Evolutionary conservation across 1,140 invertebrate genomes (phyloP), one percentile per base, ranked within the genome.

Genomic region (Listronotus bonariensis): DNA sequence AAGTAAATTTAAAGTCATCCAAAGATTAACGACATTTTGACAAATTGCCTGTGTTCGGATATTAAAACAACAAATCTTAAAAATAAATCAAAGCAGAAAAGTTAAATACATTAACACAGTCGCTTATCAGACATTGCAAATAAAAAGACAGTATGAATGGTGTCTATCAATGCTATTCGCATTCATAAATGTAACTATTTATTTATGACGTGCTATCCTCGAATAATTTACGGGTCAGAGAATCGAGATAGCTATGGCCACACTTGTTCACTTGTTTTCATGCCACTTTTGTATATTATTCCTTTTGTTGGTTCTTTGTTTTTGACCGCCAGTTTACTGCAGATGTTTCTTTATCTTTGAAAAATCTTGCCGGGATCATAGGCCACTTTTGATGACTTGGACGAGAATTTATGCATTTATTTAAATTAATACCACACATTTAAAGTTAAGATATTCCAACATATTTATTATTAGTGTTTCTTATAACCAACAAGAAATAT

Each of bases 191-290:
- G 68, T 74, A 34, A 62, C 67, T 66, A 72, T 71, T 74, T 75
- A 75, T 75, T 75, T 75, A 75, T 72, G 74, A 68, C 69, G 71
- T 74, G 69, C 72, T 68, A 74, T 75, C 72, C 48, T 67, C 55
- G 60, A 69, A 71, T 76, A 74, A 76, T 72, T 74, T 74, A 74
- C 72, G 72, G 74, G 72, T 76, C 71, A 75, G 61, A 68, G 69
- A 65, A 72, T 68, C 46, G 59, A 62, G 70, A 74, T 72, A 67
- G 58, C 61, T 45, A 56, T 64, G 62, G 69, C 65, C 72, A 68
- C 68, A 72, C 71, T 71, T 65, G 64, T 54, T 73, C 46, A 57
- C 60, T 67, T 68, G 70, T 69, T 69, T 67, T 61, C 68, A 60
- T 62, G 54, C 32, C 64, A 49, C 68, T 54, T 54, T 63, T 45